phyloP scores from a whole-genome alignment of 2,888 invertebrate genomes.

The Drosophila mulleri region DNA sequence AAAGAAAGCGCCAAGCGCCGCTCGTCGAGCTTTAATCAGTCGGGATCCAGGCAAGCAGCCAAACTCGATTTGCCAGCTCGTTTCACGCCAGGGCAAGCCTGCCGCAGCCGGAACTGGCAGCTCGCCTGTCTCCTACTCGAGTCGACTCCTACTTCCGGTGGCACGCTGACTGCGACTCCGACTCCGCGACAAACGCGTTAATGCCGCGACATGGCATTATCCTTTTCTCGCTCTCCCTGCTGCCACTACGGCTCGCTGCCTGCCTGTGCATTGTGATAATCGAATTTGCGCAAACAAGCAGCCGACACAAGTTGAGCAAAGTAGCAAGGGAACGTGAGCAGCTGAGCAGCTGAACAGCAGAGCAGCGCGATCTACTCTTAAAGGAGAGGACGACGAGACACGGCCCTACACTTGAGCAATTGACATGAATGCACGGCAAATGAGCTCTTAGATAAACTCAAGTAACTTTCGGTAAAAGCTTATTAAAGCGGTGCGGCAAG shows the following conservation, averaged over 20 bases:
- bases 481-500: not conserved
- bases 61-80: conserved; percentile 63
- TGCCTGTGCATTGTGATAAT: conserved; percentile 70
- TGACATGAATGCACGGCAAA: conserved; percentile 21
- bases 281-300: conserved; percentile 80
- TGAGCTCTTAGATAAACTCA: not conserved
- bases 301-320: conserved; percentile 49
- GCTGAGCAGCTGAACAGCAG: conserved; percentile 9
- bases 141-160: conserved; percentile 20
- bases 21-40: conserved; percentile 58
- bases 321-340: not conserved
- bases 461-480: not conserved
- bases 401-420: conserved; percentile 38
- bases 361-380: conserved; percentile 6
- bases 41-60: conserved; percentile 18
- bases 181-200: conserved; percentile 40
- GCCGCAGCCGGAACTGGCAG: conserved; percentile 24
- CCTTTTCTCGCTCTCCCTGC: conserved; percentile 28
- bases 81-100: conserved; percentile 51
- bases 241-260: conserved; percentile 27
- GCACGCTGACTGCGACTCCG: not conserved
- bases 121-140: conserved; percentile 10
- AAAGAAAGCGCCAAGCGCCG: conserved; percentile 32
- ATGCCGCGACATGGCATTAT: conserved; percentile 72
- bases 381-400: conserved; percentile 21